Evolutionary conservation across 2,113 vertebrate species (phyloP).

Genomic region (Anas platyrhynchos): DNA sequence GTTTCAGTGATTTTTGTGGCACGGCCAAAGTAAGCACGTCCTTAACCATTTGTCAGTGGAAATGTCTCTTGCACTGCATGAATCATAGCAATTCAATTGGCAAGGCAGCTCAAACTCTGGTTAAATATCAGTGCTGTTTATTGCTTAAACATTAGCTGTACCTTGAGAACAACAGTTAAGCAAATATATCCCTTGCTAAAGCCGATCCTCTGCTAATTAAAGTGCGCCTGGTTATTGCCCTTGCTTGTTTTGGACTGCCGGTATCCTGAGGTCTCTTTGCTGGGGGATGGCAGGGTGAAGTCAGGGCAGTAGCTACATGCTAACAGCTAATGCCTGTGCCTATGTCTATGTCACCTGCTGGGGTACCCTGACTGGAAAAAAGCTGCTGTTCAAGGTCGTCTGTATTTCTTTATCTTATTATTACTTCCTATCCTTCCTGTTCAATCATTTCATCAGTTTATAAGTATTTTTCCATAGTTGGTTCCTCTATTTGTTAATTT

Average conservation of each 20-base stretch:
- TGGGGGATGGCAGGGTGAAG: too few species aligned
- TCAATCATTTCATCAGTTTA: background rate
- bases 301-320: background rate
- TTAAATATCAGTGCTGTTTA: background rate
- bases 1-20: background rate
- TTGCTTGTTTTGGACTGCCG: background rate
- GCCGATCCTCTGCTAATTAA: too few species aligned
- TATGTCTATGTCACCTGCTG: background rate
- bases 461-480: background rate
- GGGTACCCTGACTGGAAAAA: background rate
- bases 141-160: background rate
- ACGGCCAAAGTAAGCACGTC: background rate
- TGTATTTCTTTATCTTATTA: background rate
- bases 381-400: background rate
- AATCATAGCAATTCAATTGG: fast-evolving
- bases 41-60: background rate
- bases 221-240: fast-evolving
- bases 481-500: background rate
- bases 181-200: background rate
- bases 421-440: background rate
- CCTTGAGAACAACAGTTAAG: background rate
- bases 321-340: background rate
- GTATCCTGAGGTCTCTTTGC: background rate
- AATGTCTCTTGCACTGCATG: background rate
- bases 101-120: background rate